Conservation (phyloP, 2,888 invertebrate species). For the Gonocerus acuteangulatus region DNA sequence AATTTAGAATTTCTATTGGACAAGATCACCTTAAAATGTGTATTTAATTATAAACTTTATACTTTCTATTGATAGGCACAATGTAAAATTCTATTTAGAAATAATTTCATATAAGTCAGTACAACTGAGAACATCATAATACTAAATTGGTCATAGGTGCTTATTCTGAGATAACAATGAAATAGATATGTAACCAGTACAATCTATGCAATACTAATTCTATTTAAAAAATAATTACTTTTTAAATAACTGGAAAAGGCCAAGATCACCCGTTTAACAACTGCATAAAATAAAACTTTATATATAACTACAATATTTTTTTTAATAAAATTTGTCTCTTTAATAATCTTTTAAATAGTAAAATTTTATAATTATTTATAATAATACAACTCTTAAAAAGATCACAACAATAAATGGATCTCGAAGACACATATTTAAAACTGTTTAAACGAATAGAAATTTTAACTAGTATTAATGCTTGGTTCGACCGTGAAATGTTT, state of each 20-base stretch:
- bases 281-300: constrained; percentile 4
- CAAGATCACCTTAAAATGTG: background rate
- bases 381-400: constrained; percentile 12
- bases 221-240: constrained; percentile 9
- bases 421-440: constrained; percentile 3
- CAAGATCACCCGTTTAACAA: constrained; percentile 12
- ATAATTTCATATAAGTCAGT: background rate
- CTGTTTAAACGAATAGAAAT: constrained; percentile 1
- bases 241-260: constrained; percentile 12
- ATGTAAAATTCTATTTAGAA: background rate
- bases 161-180: background rate
- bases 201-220: constrained; percentile 18
- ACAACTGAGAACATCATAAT: background rate
- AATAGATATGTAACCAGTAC: constrained; percentile 32
- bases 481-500: constrained; percentile 3
- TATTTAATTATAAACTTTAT: background rate
- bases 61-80: constrained; percentile 1
- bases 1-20: constrained; percentile 1
- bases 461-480: background rate
- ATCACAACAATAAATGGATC: constrained; percentile 7
- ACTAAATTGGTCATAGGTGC: constrained; percentile 15
- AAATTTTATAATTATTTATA: background rate
- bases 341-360: background rate
- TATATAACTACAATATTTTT: constrained; percentile 5
- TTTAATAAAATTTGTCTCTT: background rate